Percentiles rank a stretch among this genome's conserved stretches.
Evolutionary conservation across 2,797 vertebrate genomes (phyloP).

Genomic region (Fistularia tabacaria): DNA sequence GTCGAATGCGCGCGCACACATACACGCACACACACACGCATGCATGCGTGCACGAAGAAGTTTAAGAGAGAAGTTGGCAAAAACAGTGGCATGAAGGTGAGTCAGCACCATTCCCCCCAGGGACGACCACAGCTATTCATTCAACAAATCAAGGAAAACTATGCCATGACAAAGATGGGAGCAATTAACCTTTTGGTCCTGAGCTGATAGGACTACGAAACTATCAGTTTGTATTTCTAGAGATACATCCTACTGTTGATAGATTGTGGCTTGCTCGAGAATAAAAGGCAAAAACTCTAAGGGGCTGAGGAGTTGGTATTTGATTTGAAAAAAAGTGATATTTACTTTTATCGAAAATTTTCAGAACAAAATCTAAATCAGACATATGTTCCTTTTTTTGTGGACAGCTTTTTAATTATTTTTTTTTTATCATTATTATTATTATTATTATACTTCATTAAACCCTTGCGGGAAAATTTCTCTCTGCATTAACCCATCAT

Average conservation of each 20-base stretch:
- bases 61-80: background rate
- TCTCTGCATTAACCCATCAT: too few species aligned
- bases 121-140: constrained; percentile 46
- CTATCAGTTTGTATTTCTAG: constrained; percentile 22
- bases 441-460: too few species aligned
- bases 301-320: too few species aligned
- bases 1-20: background rate
- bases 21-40: constrained; percentile 1
- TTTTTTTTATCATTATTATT: too few species aligned
- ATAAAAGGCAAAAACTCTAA: background rate
- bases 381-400: too few species aligned
- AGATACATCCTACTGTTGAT: constrained; percentile 24
- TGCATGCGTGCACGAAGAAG: constrained; percentile 15
- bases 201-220: constrained; percentile 22
- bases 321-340: too few species aligned
- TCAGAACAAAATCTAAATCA: too few species aligned
- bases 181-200: constrained; percentile 65
- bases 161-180: constrained; percentile 32
- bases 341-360: too few species aligned
- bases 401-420: too few species aligned
- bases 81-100: constrained; percentile 19
- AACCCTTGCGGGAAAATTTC: too few species aligned
- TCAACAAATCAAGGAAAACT: constrained; percentile 51
- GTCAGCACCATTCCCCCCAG: constrained; percentile 34
- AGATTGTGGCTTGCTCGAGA: constrained; percentile 11